These are phyloP conservation scores for Coremacera marginata DNA, from an alignment of 2,888 invertebrate genomes.

Conservation along the genomic window DNA sequence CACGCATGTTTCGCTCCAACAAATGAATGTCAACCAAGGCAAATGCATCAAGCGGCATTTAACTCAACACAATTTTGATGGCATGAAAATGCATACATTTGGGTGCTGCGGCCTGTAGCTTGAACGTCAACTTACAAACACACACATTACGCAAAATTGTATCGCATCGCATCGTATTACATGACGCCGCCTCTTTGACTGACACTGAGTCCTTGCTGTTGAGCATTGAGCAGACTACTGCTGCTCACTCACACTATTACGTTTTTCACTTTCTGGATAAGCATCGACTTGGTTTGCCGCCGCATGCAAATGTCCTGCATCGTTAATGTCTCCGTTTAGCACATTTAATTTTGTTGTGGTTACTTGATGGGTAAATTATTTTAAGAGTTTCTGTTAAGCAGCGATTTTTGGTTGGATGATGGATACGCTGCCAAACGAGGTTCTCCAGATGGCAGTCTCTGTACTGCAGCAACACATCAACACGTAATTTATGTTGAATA, in stretches of 20 bases:
- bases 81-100: slow-evolving; percentile 16
- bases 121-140: background rate
- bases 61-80: slow-evolving; percentile 19
- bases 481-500: slow-evolving; percentile 59
- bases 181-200: background rate
- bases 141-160: background rate
- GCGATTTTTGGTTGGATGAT: slow-evolving; percentile 25
- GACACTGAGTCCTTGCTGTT: slow-evolving; percentile 18
- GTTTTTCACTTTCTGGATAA: background rate
- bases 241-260: background rate
- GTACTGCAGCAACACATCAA: slow-evolving; percentile 42
- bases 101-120: slow-evolving; percentile 5
- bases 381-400: slow-evolving; percentile 47
- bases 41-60: slow-evolving; percentile 26
- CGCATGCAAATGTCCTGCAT: slow-evolving; percentile 50
- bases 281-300: background rate
- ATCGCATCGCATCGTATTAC: background rate
- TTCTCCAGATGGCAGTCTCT: background rate
- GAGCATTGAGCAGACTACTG: background rate
- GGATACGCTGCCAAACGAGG: slow-evolving; percentile 24
- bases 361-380: slow-evolving; percentile 52
- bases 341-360: slow-evolving; percentile 63
- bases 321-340: slow-evolving; percentile 63
- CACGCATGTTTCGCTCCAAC: background rate
- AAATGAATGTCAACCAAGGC: slow-evolving; percentile 27